Percentiles rank a stretch among this genome's conserved stretches.
Evolutionary conservation across 2,797 vertebrate genomes (phyloP).

Genomic region (Borostomias antarcticus): DNA sequence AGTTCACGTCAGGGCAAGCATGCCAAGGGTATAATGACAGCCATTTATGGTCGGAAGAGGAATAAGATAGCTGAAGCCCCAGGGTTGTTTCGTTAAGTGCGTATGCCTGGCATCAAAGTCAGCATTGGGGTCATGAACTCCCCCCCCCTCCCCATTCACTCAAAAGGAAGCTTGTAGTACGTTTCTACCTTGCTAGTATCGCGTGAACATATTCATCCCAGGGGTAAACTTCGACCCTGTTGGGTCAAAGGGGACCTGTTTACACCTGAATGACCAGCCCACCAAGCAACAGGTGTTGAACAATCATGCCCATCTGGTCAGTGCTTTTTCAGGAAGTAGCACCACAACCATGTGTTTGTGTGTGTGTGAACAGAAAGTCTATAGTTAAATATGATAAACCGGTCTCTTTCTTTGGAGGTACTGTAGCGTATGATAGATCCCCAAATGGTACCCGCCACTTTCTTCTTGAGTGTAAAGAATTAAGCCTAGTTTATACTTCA

Average conservation of each 20-base stretch:
- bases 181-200: not conserved
- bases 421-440: too few relatives aligned
- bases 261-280: slow-evolving; percentile 47
- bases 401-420: too few relatives aligned
- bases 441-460: too few relatives aligned
- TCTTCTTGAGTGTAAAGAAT: too few relatives aligned
- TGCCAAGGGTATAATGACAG: slow-evolving; percentile 16
- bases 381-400: too few relatives aligned
- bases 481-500: too few relatives aligned
- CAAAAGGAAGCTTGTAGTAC: not conserved
- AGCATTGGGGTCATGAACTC: slow-evolving; percentile 39
- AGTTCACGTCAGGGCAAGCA: slow-evolving; percentile 24
- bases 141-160: not conserved
- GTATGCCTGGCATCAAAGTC: slow-evolving; percentile 17
- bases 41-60: slow-evolving; percentile 23
- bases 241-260: slow-evolving; percentile 41
- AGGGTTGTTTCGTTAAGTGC: slow-evolving; percentile 19
- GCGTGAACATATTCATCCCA: slow-evolving; percentile 16
- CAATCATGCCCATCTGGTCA: slow-evolving; percentile 39
- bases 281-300: slow-evolving; percentile 45
- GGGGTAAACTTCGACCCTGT: slow-evolving; percentile 23
- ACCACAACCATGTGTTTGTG: too few relatives aligned
- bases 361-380: too few relatives aligned
- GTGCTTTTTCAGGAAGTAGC: too few relatives aligned
- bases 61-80: slow-evolving; percentile 32